Base-by-base conservation (phyloP, 2,888 invertebrate species). In the Oconnorella tubifera region DNA sequence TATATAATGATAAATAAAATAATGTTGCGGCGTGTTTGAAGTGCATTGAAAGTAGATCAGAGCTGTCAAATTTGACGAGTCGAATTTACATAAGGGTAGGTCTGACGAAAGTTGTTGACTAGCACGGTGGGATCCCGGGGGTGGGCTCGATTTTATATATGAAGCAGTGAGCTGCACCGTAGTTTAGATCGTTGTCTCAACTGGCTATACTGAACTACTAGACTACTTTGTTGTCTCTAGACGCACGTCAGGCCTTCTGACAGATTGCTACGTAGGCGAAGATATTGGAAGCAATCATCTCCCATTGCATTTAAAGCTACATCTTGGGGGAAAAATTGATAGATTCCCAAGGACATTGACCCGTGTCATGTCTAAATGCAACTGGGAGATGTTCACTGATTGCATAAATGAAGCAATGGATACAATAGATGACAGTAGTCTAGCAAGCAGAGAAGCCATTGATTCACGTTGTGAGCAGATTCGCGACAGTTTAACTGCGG, bases 181-280 rank as follows among this genome's bases (percentile, higher is more conserved):
- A n/a, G n/a, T n/a, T n/a, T n/a, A 40, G 19, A 40, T 14, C 53
- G 25, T 19, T 51, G 53, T 51, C 10, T 23, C 10, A 19, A 51
- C 10, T 6, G 53, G 53, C 10, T 19, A 51, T 6, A 19, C 53
- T 6, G 53, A 51, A 23, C 53, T 51, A 25, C 10, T 51, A 25
- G 53, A 51, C 53, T 51, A 19, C 25, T 19, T 51, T 27, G 4
- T 51, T 23, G 53, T 23, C 53, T 19, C 53, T 10, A 6, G 25
- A 23, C 6, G 14, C 10, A 51, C 53, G 25, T 6, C 53, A 6
- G 53, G 14, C 4, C 53, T 51, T 27, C 10, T 51, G 6, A 23
- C 53, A 51, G 53, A 51, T 51, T 19, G 10, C 53, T 51, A 51
- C 25, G 53, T 51, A 25, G 53, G 53, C 10, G 53, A 51, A 19